Percentiles rank a stretch among this genome's conserved stretches.
phyloP scores from a whole-genome alignment of 2,797 vertebrate genomes.

The Xenops minutus region DNA sequence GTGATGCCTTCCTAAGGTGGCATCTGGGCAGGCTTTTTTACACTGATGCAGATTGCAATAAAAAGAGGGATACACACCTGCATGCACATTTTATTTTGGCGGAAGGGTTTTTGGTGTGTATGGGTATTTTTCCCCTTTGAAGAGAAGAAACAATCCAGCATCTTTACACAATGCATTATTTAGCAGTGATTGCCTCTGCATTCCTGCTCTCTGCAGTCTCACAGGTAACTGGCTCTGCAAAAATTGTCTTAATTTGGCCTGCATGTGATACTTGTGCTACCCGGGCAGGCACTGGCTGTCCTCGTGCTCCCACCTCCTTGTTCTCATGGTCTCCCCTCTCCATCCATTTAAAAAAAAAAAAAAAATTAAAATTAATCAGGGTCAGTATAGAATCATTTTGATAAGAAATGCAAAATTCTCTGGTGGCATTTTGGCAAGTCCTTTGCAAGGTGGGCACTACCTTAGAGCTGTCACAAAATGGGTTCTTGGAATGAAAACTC shows the following conservation, averaged over 20 bases:
- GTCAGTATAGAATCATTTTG: not conserved
- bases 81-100: fast-evolving
- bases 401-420: not conserved
- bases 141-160: not conserved
- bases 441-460: not conserved
- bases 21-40: not conserved
- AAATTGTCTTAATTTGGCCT: not conserved
- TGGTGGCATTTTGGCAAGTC: not conserved
- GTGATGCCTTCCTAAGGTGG: slow-evolving; percentile 39
- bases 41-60: not conserved
- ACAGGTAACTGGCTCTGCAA: not conserved
- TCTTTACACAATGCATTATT: not conserved
- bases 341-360: not conserved
- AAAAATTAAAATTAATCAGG: not conserved
- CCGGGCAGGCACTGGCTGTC: not conserved
- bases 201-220: not conserved
- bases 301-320: not conserved
- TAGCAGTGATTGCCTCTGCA: not conserved
- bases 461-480: not conserved
- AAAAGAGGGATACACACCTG: not conserved
- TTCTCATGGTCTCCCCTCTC: not conserved
- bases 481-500: not conserved
- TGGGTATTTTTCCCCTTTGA: not conserved
- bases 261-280: not conserved
- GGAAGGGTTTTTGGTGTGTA: not conserved